Base-by-base conservation (phyloP, 2,113 vertebrate species). In the Bungarus multicinctus region DNA sequence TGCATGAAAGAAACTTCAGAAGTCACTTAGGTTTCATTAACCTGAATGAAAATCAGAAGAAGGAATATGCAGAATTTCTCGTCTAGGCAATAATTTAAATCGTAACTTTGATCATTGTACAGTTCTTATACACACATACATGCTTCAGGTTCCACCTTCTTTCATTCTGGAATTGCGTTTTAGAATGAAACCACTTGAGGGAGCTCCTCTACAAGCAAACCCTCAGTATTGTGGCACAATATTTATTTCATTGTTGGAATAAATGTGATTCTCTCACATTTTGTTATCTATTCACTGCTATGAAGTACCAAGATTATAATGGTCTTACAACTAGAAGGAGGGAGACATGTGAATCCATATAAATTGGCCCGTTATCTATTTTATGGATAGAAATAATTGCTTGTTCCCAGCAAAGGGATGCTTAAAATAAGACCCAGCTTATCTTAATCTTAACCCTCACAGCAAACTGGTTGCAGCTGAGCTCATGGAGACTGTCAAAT, bases 131-230 rank as follows among this genome's bases (percentile, higher is more conserved):
- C 27, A 27, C 43, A 20, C 39, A 25, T 18, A 60, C 7, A 7
- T 14, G 30, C 39, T 39, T 85, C 8, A 43, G 20, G 23, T 34
- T 87, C n/a, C 25, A 50, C 5, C 20, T 54, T 10, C 43, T 34
- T 92, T 22, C 69, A 20, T 90, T 25, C 27, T 81, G 85, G 34
- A 69, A 54, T 58, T 47, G 89, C 60, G 34, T 57, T 88, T 81
- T 88, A 54, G 22, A 50, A 88, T 1, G 92, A 7, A 87, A 89
- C 94, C 97, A 95, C 95, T 93, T 95, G 97, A 92, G 97, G 95
- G 95, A 53, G 95, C 94, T 96, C 93, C 58, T 94, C 96, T 91
- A 95, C 52, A 94, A 96, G 96, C 91, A 95, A 97, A 93, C 91
- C 93, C n/a, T 60, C 86, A 52, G 85, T 93, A 39, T 39, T 5